Conservation (phyloP, 2,797 vertebrate species). For the Lagocephalus sceleratus region DNA sequence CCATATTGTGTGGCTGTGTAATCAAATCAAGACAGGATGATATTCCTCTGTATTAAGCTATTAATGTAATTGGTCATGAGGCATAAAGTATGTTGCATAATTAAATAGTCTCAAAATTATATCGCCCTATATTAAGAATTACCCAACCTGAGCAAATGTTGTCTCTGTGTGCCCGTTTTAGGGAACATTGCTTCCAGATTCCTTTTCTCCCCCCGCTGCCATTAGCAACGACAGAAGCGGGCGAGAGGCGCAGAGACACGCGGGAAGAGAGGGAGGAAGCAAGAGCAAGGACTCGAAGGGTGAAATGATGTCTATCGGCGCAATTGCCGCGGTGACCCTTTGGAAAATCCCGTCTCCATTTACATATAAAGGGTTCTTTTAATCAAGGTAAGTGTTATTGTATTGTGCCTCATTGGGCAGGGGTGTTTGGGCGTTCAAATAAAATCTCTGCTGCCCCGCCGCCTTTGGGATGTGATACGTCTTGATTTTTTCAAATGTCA, state of each 20-base stretch:
- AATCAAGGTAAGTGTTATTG: slow-evolving; percentile 99
- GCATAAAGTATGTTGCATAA: slow-evolving; percentile 99
- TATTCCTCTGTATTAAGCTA: slow-evolving; percentile 99
- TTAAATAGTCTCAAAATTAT: slow-evolving; percentile 99
- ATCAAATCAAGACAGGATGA: slow-evolving; percentile 99
- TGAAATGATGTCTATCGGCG: slow-evolving; percentile 89
- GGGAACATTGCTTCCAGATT: slow-evolving; percentile 96
- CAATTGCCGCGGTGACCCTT: slow-evolving; percentile 87
- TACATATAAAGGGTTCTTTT: slow-evolving; percentile 99
- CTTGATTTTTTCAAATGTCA: slow-evolving; percentile 98
- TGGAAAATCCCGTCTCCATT: slow-evolving; percentile 90
- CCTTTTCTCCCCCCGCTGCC: slow-evolving; percentile 63
- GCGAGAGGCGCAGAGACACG: slow-evolving; percentile 61
- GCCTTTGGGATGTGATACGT: slow-evolving; percentile 92
- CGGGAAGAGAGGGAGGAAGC: slow-evolving; percentile 64
- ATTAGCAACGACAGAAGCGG: slow-evolving; percentile 85
- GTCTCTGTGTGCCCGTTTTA: slow-evolving; percentile 99
- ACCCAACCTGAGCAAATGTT: slow-evolving; percentile 99
- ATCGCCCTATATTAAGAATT: slow-evolving; percentile 99
- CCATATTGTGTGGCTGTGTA: slow-evolving; percentile 99
- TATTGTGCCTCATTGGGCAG: slow-evolving; percentile 98
- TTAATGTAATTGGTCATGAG: slow-evolving; percentile 99
- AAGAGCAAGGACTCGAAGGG: slow-evolving; percentile 60
- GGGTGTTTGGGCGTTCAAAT: slow-evolving; percentile 95
- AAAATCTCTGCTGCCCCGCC: slow-evolving; percentile 90